phyloP scores from a whole-genome alignment of 2,113 vertebrate species.

The Bettongia penicillata region DNA sequence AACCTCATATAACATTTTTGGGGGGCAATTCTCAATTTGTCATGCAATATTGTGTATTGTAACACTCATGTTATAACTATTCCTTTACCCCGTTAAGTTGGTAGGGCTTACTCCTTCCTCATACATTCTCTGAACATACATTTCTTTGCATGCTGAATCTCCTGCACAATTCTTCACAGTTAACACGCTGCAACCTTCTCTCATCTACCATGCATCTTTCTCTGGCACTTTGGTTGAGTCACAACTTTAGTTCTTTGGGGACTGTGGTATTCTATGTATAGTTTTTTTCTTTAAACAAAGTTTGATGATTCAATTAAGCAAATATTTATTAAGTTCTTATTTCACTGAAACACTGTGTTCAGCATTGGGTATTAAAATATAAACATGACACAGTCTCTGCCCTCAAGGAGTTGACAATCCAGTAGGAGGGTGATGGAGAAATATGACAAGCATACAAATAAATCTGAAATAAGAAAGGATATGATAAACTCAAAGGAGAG shows the following conservation, averaged over 20 bases:
- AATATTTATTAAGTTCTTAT: background rate
- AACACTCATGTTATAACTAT: background rate
- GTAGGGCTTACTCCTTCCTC: background rate
- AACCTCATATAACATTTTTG: background rate
- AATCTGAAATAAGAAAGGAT: background rate
- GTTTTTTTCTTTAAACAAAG: background rate
- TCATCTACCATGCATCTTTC: background rate
- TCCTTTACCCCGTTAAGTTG: background rate
- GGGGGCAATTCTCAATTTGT: background rate
- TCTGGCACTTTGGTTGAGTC: background rate
- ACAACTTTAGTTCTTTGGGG: background rate
- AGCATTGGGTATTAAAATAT: background rate
- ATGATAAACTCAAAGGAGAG: background rate
- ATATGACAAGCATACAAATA: background rate
- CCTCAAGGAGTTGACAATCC: background rate
- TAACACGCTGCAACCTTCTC: background rate
- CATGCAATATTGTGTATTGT: background rate
- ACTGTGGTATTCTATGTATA: background rate
- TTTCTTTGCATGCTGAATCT: background rate
- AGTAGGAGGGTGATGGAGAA: background rate
- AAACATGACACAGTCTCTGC: background rate
- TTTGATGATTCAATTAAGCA: background rate
- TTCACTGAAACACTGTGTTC: background rate
- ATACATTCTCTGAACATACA: background rate
- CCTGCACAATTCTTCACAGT: background rate